phyloP scores from a whole-genome alignment of 2,888 invertebrate species.

The Papilio gigon region DNA sequence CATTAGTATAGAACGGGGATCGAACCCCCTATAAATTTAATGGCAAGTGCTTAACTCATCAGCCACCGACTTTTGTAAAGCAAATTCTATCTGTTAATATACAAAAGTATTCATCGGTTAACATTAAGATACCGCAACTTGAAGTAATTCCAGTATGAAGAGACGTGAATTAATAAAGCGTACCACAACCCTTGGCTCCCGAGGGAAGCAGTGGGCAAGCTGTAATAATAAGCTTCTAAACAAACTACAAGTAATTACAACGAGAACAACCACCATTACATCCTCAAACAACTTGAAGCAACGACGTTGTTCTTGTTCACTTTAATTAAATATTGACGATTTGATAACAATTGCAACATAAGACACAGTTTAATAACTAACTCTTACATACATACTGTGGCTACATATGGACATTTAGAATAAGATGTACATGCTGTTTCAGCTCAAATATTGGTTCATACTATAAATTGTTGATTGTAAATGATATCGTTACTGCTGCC shows the following conservation, averaged over 20 bases:
- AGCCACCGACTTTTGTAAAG: too few relatives aligned
- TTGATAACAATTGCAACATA: constrained; percentile 49
- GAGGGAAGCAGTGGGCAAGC: constrained; percentile 65
- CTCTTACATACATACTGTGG: neutral
- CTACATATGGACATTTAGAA: too few relatives aligned
- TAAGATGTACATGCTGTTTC: too few relatives aligned
- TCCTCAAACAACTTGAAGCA: constrained; percentile 71
- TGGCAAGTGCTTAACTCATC: too few relatives aligned
- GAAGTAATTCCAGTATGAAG: constrained; percentile 60
- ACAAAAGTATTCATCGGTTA: constrained; percentile 42
- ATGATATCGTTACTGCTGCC: too few relatives aligned
- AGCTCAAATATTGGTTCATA: too few relatives aligned
- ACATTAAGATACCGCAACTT: constrained; percentile 61
- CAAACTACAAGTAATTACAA: constrained; percentile 78
- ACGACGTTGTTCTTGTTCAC: constrained; percentile 61
- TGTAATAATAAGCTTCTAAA: constrained; percentile 74
- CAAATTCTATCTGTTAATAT: too few relatives aligned
- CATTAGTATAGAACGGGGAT: too few relatives aligned
- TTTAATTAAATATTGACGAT: constrained; percentile 62
- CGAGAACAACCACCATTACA: constrained; percentile 72
- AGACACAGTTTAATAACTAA: constrained; percentile 44
- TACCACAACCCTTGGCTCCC: constrained; percentile 64
- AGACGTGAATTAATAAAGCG: constrained; percentile 73
- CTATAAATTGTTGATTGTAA: too few relatives aligned
- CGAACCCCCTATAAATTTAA: too few relatives aligned